Conservation (phyloP, 2,797 vertebrate species). For the Synanceia verrucosa region DNA sequence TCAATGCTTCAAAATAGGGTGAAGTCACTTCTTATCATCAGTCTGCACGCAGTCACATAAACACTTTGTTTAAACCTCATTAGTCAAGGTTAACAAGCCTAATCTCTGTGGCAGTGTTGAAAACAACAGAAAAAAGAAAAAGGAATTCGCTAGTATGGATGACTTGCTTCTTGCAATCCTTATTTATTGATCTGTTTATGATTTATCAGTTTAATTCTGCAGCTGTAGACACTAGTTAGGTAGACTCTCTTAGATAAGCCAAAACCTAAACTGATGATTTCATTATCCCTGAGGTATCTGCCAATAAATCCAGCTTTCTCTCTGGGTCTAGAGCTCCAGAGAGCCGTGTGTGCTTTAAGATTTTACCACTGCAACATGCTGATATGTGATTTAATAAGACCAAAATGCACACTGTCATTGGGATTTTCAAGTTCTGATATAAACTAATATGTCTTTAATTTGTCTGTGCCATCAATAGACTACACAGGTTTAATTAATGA, state of each 20-base stretch:
- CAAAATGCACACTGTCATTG: not conserved
- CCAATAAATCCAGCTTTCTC: conserved; percentile 31
- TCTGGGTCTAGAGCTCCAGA: not conserved
- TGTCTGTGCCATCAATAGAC: not conserved
- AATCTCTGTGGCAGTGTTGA: conserved; percentile 14
- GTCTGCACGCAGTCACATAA: not conserved
- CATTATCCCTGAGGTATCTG: conserved; percentile 33
- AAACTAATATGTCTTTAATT: conserved; percentile 20
- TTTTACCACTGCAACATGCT: conserved; percentile 3
- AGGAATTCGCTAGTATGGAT: not conserved
- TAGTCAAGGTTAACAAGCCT: not conserved
- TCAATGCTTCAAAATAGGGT: no score
- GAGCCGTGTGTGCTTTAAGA: not conserved
- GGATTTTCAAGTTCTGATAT: conserved; percentile 5
- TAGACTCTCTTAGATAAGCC: conserved; percentile 8
- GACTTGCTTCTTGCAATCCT: conserved; percentile 26
- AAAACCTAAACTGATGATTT: conserved; percentile 44
- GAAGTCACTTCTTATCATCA: not conserved
- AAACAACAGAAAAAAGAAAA: conserved; percentile 18
- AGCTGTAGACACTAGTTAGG: conserved; percentile 8
- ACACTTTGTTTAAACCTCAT: no score
- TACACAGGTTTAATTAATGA: conserved; percentile 23
- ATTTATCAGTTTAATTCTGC: conserved; percentile 47
- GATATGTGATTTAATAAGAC: conserved; percentile 32
- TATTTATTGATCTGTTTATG: conserved; percentile 49